phyloP scores from a whole-genome alignment of 2,113 vertebrate genomes.

The Ia io region DNA sequence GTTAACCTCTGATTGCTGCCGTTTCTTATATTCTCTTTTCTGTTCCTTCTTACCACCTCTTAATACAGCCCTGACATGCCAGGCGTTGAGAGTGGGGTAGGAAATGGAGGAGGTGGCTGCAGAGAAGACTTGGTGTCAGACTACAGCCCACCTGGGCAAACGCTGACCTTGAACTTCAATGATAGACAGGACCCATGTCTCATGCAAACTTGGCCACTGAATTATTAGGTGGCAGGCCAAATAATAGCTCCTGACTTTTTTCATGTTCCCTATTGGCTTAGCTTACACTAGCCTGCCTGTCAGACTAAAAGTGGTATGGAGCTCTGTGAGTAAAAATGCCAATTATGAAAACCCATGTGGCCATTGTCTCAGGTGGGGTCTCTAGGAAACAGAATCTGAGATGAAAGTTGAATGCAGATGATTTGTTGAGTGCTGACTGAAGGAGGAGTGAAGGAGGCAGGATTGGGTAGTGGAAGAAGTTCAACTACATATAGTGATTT shows the following conservation, averaged over 20 bases:
- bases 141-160: neutral
- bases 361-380: neutral
- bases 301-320: neutral
- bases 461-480: neutral
- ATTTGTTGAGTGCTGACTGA: neutral
- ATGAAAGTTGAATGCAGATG: neutral
- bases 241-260: neutral
- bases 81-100: neutral
- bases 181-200: neutral
- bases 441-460: neutral
- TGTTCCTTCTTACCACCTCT: neutral
- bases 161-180: neutral
- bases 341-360: neutral
- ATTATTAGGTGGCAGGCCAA: neutral
- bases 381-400: neutral
- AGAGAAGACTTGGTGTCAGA: neutral
- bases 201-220: neutral
- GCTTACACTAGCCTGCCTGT: neutral
- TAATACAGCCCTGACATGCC: neutral
- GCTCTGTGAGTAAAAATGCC: neutral
- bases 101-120: neutral
- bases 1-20: neutral
- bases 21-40: neutral
- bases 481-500: neutral
- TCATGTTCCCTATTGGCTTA: neutral